phyloP scores from a whole-genome alignment of 2,113 vertebrate species.

The Peucedramus taeniatus region DNA sequence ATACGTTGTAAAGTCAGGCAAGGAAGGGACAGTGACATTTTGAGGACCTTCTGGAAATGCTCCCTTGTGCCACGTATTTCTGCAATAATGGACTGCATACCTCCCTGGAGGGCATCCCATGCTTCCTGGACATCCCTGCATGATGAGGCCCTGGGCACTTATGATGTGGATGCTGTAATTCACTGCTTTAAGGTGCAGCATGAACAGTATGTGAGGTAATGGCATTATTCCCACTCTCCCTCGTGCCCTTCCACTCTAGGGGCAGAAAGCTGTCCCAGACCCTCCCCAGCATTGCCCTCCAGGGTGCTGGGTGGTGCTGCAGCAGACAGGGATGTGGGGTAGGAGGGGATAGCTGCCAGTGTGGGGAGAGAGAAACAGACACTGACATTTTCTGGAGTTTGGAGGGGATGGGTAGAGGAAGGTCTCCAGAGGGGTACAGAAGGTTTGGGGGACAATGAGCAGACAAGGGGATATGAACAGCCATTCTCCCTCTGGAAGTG shows the following conservation, averaged over 20 bases:
- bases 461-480: neutral
- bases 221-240: neutral
- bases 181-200: neutral
- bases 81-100: neutral
- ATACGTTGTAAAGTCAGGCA: neutral
- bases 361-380: neutral
- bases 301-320: neutral
- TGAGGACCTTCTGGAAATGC: neutral
- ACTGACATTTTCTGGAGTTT: neutral
- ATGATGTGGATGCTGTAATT: neutral
- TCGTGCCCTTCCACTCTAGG: rapidly evolving
- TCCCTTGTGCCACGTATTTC: neutral
- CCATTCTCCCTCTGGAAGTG: neutral
- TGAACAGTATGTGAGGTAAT: neutral
- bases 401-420: neutral
- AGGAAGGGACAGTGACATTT: conserved; percentile 8
- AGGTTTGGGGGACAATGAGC: neutral
- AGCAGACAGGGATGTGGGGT: neutral
- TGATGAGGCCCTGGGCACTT: neutral
- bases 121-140: neutral
- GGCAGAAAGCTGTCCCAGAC: neutral
- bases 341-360: neutral
- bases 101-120: neutral
- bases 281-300: neutral
- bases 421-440: neutral